Conservation (phyloP, 2,113 vertebrate species). For the Lophura nycthemera region DNA sequence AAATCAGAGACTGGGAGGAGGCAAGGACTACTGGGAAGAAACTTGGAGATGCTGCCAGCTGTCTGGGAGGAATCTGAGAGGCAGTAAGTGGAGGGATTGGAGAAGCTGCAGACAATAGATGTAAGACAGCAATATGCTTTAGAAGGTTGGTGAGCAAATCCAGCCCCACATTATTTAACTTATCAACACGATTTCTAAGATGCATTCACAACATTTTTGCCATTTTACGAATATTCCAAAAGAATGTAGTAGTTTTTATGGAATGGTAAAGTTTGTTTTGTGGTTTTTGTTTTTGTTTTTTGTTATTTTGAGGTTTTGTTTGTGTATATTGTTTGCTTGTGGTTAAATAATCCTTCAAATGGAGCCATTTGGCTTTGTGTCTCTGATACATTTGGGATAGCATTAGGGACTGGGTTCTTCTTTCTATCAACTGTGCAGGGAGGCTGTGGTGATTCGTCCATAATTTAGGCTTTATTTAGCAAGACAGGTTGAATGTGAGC, state of each 20-base stretch:
- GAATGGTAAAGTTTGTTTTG: background rate
- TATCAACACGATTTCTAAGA: background rate
- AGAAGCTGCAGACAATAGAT: background rate
- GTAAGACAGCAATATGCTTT: background rate
- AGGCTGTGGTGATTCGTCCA: background rate
- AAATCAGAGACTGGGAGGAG: background rate
- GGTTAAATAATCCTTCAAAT: background rate
- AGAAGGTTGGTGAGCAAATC: background rate
- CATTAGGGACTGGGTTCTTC: background rate
- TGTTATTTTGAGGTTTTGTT: background rate
- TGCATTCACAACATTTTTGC: accelerated
- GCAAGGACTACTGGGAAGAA: background rate
- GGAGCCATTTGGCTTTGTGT: background rate
- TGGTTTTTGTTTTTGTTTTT: too few relatives aligned
- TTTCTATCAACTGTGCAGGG: background rate
- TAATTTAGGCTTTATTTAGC: constrained; percentile 11
- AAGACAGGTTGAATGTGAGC: background rate
- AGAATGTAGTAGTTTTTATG: background rate
- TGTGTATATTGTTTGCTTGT: background rate
- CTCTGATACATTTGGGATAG: background rate
- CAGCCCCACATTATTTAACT: background rate
- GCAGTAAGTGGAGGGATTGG: background rate
- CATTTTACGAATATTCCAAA: accelerated
- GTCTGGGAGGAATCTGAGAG: background rate
- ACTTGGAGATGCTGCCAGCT: background rate